phyloP scores from a whole-genome alignment of 35 echinoderm and acorn worm species.

The Heliocidaris erythrogramma region DNA sequence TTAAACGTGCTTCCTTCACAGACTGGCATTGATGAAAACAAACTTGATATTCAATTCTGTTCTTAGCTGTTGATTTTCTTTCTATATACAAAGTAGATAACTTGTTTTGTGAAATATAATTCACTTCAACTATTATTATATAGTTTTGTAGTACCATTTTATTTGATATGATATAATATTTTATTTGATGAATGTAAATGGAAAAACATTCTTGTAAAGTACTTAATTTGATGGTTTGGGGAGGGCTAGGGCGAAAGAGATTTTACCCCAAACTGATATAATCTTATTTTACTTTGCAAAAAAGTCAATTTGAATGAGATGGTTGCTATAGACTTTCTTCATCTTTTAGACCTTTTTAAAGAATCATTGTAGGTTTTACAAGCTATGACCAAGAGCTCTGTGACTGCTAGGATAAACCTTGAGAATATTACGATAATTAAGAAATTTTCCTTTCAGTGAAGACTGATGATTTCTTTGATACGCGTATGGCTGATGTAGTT shows the following conservation, averaged over 20 bases:
- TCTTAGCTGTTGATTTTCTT: background rate
- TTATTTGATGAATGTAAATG: too few species aligned
- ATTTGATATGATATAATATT: too few species aligned
- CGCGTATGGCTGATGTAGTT: constrained; percentile 77
- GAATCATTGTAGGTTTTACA: background rate
- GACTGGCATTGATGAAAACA: background rate
- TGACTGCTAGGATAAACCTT: background rate
- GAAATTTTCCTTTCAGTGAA: constrained; percentile 61
- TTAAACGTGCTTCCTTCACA: background rate
- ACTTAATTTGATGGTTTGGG: too few species aligned
- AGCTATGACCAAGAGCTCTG: background rate
- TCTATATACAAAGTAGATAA: background rate
- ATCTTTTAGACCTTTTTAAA: background rate
- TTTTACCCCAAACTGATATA: background rate
- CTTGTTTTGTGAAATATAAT: too few species aligned
- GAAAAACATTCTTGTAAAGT: too few species aligned
- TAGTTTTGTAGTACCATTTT: too few species aligned
- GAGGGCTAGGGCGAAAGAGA: too few species aligned
- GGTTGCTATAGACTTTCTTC: background rate
- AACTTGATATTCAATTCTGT: background rate
- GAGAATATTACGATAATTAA: background rate
- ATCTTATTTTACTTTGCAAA: background rate
- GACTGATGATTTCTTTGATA: constrained; percentile 96
- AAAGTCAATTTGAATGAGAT: background rate
- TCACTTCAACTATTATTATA: too few species aligned